Evolutionary conservation across 2,797 vertebrate species (phyloP).

Genomic region (Sebastes dallii): DNA sequence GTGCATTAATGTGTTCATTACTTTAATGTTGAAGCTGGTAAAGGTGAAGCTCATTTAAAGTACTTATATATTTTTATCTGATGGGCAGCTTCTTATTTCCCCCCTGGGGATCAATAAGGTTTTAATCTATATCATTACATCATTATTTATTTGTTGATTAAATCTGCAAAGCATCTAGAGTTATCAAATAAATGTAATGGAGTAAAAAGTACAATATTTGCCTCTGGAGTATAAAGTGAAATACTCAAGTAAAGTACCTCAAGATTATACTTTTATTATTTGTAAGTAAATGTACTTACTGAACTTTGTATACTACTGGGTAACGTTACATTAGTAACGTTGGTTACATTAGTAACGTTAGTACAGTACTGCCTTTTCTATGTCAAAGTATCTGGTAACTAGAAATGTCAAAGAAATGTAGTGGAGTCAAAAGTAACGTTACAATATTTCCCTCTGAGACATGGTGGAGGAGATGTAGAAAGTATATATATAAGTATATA

Average conservation of each 20-base stretch:
- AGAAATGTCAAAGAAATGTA: neutral
- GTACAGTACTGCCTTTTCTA: neutral
- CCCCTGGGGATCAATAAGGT: too few species aligned
- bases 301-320: neutral
- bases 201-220: neutral
- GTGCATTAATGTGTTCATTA: too few species aligned
- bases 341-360: neutral
- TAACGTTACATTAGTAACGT: neutral
- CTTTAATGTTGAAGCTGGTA: neutral
- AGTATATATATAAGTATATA: neutral
- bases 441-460: neutral
- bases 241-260: neutral
- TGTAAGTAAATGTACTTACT: neutral
- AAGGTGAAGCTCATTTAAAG: too few species aligned
- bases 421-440: neutral
- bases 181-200: too few species aligned
- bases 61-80: too few species aligned
- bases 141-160: too few species aligned
- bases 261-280: neutral
- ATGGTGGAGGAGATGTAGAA: neutral
- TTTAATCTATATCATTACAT: too few species aligned
- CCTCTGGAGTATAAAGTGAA: neutral
- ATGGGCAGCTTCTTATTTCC: too few species aligned
- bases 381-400: neutral
- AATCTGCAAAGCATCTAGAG: too few species aligned